phyloP scores from a whole-genome alignment of 2,888 invertebrate species.

The Ochlodes sylvanus region DNA sequence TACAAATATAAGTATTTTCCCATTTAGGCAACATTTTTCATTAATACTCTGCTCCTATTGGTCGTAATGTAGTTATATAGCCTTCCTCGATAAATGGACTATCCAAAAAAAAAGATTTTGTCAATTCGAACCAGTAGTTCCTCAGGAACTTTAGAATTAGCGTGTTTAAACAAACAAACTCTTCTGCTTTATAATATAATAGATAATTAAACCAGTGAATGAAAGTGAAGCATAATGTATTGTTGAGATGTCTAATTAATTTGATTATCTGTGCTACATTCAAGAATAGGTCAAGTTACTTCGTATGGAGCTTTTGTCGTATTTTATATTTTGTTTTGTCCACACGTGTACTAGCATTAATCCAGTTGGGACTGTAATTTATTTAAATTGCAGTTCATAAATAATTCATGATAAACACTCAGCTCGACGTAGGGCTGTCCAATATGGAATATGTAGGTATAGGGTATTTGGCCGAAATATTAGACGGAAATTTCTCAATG shows the following conservation, averaged over 20 bases:
- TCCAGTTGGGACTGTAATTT: conserved; percentile 38
- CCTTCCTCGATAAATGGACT: too few species aligned
- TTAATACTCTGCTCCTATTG: too few species aligned
- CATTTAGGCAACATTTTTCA: too few species aligned
- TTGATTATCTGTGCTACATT: not conserved
- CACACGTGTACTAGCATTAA: conserved; percentile 41
- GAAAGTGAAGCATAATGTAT: not conserved
- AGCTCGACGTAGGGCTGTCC: conserved; percentile 5
- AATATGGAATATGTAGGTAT: not conserved
- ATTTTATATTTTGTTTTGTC: conserved; percentile 27
- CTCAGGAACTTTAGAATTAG: too few species aligned
- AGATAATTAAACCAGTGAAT: not conserved
- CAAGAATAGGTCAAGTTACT: not conserved
- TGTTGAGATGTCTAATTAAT: not conserved
- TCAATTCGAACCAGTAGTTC: too few species aligned
- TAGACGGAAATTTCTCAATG: too few species aligned
- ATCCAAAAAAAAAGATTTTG: too few species aligned
- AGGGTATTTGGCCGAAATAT: too few species aligned
- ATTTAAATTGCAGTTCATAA: conserved; percentile 40
- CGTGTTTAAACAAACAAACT: too few species aligned
- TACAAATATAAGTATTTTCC: too few species aligned
- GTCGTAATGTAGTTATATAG: too few species aligned
- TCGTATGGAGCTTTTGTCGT: conserved; percentile 11
- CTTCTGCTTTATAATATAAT: too few species aligned
- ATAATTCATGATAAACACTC: conserved; percentile 33